A percentile compares a stretch with the other conserved stretches of the same genome.
phyloP scores from a whole-genome alignment of 2,888 invertebrate genomes.

The Ryuthela nishihirai region DNA sequence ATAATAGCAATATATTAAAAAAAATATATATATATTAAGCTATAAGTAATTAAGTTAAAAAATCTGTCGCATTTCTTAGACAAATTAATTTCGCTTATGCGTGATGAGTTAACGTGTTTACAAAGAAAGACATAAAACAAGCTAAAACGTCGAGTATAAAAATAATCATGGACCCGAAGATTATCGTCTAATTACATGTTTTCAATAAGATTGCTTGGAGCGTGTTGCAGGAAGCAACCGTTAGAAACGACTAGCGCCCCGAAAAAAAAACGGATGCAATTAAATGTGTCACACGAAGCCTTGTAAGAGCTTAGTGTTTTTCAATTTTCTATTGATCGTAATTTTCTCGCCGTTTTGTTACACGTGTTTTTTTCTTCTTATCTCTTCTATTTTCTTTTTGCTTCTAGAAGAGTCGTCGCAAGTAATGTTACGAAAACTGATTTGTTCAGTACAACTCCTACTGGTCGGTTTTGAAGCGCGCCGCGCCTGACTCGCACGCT shows the following conservation, averaged over 20 bases:
- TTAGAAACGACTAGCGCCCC: neutral
- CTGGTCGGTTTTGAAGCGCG: no score
- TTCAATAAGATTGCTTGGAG: no score
- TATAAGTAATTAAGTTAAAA: constrained; percentile 35
- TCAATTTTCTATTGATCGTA: constrained; percentile 34
- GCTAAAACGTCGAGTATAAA: constrained; percentile 5
- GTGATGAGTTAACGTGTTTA: constrained; percentile 33
- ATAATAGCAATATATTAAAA: no score
- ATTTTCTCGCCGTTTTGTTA: constrained; percentile 14
- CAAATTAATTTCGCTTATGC: constrained; percentile 37
- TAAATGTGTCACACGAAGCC: constrained; percentile 35
- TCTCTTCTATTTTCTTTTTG: constrained; percentile 2
- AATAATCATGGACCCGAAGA: constrained; percentile 28
- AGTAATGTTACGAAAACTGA: no score
- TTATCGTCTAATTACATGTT: constrained; percentile 35
- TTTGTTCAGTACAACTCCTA: no score
- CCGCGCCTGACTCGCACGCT: no score
- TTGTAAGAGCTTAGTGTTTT: constrained; percentile 22
- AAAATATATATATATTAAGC: no score
- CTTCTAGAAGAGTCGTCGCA: no score
- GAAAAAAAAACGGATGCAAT: constrained; percentile 26
- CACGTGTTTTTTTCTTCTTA: constrained; percentile 9
- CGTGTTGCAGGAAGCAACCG: no score
- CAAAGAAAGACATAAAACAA: constrained; percentile 19
- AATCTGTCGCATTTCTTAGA: constrained; percentile 26